A percentile compares a stretch with the other conserved stretches of the same genome.
These are phyloP conservation scores for Lerista edwardsae DNA, from an alignment of 2,797 vertebrate species.

Conservation along the genomic window DNA sequence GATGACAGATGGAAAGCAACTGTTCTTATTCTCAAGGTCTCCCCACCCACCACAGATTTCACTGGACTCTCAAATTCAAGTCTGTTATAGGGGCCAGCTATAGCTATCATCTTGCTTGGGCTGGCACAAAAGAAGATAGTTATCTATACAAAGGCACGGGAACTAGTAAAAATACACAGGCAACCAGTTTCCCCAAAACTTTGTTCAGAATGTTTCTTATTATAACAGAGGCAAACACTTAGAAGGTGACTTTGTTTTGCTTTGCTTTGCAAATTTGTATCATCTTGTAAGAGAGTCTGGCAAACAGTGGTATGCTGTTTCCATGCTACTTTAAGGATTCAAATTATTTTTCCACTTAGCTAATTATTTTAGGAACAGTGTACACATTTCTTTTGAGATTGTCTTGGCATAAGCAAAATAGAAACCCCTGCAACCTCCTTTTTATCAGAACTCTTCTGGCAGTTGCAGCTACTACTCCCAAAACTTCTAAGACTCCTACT, in stretches of 20 bases:
- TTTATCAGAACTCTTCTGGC: conserved; percentile 16
- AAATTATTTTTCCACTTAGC: not conserved
- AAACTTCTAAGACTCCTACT: conserved; percentile 1
- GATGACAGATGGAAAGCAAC: not conserved
- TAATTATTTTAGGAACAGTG: conserved; percentile 1
- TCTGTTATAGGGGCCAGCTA: not conserved
- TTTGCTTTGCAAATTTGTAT: conserved; percentile 6
- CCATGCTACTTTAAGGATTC: not conserved
- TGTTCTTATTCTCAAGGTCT: too few species aligned
- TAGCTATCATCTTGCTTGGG: not conserved
- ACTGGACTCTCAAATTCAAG: not conserved
- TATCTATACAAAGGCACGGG: not conserved
- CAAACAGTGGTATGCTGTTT: conserved; percentile 7
- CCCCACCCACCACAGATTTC: not conserved
- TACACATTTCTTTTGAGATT: conserved; percentile 5
- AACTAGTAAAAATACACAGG: conserved; percentile 7
- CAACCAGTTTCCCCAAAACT: conserved; percentile 12
- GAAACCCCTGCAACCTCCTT: not conserved
- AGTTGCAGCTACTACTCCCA: not conserved
- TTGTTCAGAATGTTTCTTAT: not conserved
- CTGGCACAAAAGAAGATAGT: conserved; percentile 8
- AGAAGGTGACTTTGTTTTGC: not conserved
- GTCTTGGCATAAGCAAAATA: conserved; percentile 21
- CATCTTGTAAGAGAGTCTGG: not conserved
- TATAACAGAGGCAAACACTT: not conserved